Percentiles rank a stretch among this genome's conserved stretches.
Conservation (phyloP, 30 jellyfish, hydroid and myxozoan species). For the Turritopsis rubra region DNA sequence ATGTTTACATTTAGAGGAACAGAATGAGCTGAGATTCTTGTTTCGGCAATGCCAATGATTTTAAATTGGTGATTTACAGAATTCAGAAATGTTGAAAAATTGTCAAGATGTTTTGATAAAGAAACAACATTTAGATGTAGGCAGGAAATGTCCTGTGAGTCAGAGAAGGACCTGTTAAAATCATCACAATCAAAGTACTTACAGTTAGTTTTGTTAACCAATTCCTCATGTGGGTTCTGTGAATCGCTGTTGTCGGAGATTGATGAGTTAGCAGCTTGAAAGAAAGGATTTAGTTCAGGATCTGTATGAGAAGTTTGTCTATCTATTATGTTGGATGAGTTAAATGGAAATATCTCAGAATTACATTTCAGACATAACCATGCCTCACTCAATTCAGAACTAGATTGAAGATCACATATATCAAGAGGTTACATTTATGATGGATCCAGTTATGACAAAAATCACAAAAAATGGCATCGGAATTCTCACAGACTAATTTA, state of each 20-base stretch:
- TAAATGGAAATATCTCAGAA: not conserved
- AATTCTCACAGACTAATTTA: not conserved
- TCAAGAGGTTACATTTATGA: not conserved
- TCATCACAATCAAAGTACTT: not conserved
- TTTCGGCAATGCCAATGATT: not conserved
- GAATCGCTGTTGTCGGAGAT: too few relatives aligned
- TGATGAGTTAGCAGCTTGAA: too few relatives aligned
- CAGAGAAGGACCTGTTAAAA: not conserved
- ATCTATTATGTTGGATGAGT: too few relatives aligned
- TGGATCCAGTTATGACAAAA: not conserved
- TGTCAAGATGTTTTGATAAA: not conserved
- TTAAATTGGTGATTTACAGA: not conserved
- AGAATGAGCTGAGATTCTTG: too few relatives aligned
- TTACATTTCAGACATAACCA: not conserved
- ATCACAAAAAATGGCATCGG: not conserved
- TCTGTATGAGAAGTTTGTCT: too few relatives aligned
- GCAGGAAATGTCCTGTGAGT: not conserved
- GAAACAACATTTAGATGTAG: not conserved
- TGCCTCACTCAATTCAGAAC: too few relatives aligned
- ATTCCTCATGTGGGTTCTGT: too few relatives aligned
- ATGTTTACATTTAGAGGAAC: too few relatives aligned
- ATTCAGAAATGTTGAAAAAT: not conserved
- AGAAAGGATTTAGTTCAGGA: too few relatives aligned
- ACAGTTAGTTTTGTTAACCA: not conserved
- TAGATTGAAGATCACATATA: too few relatives aligned